Evolutionary conservation across 2,888 invertebrate species (phyloP).

Genomic region (Euclidia mi): DNA sequence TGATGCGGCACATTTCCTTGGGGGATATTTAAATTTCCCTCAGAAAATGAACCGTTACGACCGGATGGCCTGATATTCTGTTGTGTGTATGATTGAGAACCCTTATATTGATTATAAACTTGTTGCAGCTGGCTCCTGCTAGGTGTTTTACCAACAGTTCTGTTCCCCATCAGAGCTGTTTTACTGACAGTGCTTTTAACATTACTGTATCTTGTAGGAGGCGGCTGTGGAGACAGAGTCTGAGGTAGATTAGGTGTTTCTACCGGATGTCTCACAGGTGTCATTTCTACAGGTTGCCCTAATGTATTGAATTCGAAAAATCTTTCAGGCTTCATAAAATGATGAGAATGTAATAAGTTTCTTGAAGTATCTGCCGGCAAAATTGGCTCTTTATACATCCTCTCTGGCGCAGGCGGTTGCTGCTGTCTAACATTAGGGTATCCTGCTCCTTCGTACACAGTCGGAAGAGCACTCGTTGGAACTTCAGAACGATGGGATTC

Average conservation of each 20-base stretch:
- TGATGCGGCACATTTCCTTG: slow-evolving; percentile 43
- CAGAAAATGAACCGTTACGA: slow-evolving; percentile 67
- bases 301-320: slow-evolving; percentile 76
- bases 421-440: slow-evolving; percentile 31
- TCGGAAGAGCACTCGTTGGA: slow-evolving; percentile 37
- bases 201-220: slow-evolving; percentile 60
- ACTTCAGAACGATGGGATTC: slow-evolving; percentile 31
- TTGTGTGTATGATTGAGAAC: slow-evolving; percentile 79
- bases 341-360: slow-evolving; percentile 41
- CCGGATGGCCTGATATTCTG: slow-evolving; percentile 67
- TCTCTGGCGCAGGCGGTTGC: slow-evolving; percentile 26
- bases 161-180: slow-evolving; percentile 74
- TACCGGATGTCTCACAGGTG: slow-evolving; percentile 64
- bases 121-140: slow-evolving; percentile 80
- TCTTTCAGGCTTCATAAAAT: slow-evolving; percentile 45
- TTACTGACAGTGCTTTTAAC: slow-evolving; percentile 81
- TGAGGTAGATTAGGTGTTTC: slow-evolving; percentile 69
- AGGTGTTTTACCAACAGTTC: slow-evolving; percentile 64
- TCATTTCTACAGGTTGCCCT: slow-evolving; percentile 79
- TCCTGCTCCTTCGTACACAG: slow-evolving; percentile 50
- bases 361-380: slow-evolving; percentile 72
- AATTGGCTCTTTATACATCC: slow-evolving; percentile 71
- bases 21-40: slow-evolving; percentile 67
- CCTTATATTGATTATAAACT: slow-evolving; percentile 81
- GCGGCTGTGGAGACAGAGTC: slow-evolving; percentile 54